Conservation (phyloP, 2,113 vertebrate species). For the Takifugu flavidus region DNA sequence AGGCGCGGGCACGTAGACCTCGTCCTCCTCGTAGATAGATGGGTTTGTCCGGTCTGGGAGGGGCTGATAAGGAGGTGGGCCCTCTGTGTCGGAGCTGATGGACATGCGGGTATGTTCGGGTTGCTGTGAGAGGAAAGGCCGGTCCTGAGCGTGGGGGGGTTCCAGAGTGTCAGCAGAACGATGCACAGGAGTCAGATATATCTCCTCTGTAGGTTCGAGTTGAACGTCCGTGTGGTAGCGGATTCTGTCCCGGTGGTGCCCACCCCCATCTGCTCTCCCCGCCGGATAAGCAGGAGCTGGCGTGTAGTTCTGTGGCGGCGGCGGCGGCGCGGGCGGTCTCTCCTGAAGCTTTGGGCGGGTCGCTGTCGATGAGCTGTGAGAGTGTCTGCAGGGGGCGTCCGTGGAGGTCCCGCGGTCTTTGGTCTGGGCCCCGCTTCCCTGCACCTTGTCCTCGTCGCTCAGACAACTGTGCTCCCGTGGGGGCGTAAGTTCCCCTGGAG, state of each 20-base stretch:
- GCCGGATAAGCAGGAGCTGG: conserved; percentile 68
- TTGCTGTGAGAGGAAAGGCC: conserved; percentile 82
- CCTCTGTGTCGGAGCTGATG: conserved; percentile 87
- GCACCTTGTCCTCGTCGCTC: conserved; percentile 90
- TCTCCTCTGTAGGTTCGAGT: conserved; percentile 93
- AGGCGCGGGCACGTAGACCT: conserved; percentile 71
- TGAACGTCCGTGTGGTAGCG: conserved; percentile 87
- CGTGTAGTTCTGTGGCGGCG: conserved; percentile 61
- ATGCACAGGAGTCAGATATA: conserved; percentile 92
- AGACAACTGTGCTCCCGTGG: conserved; percentile 91
- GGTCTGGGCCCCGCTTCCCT: conserved; percentile 77
- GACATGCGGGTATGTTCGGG: conserved; percentile 89
- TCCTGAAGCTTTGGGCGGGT: conserved; percentile 59
- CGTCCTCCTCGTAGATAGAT: conserved; percentile 89
- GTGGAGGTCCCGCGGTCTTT: conserved; percentile 95
- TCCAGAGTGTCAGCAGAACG: conserved; percentile 81
- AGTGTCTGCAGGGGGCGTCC: conserved; percentile 83
- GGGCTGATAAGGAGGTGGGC: conserved; percentile 80
- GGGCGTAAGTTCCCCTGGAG: conserved; percentile 85
- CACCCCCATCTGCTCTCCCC: conserved; percentile 66
- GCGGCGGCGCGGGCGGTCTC: conserved; percentile 69
- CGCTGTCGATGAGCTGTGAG: conserved; percentile 68
- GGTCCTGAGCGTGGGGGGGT: conserved; percentile 55
- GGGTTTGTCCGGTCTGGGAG: conserved; percentile 83
- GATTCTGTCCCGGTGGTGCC: conserved; percentile 83